Conservation (phyloP, 2,888 invertebrate species). For the Balanococcus diminutus region DNA sequence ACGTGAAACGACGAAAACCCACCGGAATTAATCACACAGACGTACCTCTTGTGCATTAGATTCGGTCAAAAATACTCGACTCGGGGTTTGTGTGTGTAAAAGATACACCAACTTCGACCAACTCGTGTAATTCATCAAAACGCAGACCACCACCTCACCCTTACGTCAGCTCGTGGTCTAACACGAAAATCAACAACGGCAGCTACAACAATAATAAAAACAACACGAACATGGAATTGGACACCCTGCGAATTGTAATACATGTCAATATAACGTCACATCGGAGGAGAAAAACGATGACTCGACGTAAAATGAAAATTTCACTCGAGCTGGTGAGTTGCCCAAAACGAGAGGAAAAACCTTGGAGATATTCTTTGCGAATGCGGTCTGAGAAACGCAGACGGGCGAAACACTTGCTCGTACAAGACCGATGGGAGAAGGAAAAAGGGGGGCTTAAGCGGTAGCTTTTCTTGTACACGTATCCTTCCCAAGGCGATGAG, state of each 20-base stretch:
- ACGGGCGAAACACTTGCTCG: not conserved
- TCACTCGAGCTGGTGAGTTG: not conserved
- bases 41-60: not conserved
- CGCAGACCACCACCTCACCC: not conserved
- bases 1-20: not conserved
- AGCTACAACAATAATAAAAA: not conserved
- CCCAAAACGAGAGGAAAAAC: not conserved
- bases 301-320: not conserved
- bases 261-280: not conserved
- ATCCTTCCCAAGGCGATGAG: not conserved
- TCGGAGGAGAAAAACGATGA: slow-evolving; percentile 13
- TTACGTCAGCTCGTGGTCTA: not conserved
- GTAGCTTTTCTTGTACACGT: not conserved
- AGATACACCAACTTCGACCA: not conserved
- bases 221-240: not conserved
- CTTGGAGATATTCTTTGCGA: not conserved
- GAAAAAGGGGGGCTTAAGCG: not conserved
- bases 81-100: too few relatives aligned
- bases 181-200: too few relatives aligned
- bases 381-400: slow-evolving; percentile 9
- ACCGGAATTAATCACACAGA: not conserved
- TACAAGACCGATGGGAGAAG: not conserved
- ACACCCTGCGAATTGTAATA: not conserved
- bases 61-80: not conserved
- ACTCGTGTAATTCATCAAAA: slow-evolving; percentile 24